These are phyloP conservation scores for Sturnira hondurensis DNA, from an alignment of 2,113 vertebrate genomes.

Conservation along the genomic window DNA sequence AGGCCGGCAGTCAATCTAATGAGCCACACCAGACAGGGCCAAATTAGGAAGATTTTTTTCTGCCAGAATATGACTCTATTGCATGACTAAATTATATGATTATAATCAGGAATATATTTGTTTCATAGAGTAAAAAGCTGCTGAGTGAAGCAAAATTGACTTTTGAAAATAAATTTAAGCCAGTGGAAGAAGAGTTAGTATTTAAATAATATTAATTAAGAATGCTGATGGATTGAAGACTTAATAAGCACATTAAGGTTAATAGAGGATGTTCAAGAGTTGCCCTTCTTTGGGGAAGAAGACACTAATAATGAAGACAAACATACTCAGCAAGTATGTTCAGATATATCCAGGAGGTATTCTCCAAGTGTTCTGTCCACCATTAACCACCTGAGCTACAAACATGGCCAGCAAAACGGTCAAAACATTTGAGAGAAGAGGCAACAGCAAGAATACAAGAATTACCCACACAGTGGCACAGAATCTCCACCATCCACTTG, in stretches of 20 bases:
- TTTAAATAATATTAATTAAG: constrained; percentile 6
- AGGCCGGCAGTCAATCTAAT: too few species aligned
- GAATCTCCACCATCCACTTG: background rate
- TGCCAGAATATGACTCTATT: background rate
- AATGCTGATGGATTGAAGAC: background rate
- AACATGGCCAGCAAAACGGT: background rate
- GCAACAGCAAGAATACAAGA: background rate
- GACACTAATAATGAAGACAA: background rate
- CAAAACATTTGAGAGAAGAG: background rate
- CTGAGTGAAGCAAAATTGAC: background rate
- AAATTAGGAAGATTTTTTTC: background rate
- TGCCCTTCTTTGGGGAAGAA: background rate
- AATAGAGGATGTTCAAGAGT: background rate
- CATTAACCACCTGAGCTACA: background rate
- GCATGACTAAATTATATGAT: background rate
- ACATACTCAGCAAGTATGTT: background rate
- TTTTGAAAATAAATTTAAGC: background rate
- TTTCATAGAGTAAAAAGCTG: constrained; percentile 12
- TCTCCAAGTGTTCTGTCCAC: background rate
- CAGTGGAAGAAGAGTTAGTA: background rate
- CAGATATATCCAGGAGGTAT: background rate
- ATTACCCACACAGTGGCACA: background rate
- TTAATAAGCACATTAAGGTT: background rate
- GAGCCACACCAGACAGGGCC: too few species aligned
- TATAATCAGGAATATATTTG: background rate